Base-by-base conservation (phyloP, 1,140 invertebrate species). In the Anthonomus grandis region DNA sequence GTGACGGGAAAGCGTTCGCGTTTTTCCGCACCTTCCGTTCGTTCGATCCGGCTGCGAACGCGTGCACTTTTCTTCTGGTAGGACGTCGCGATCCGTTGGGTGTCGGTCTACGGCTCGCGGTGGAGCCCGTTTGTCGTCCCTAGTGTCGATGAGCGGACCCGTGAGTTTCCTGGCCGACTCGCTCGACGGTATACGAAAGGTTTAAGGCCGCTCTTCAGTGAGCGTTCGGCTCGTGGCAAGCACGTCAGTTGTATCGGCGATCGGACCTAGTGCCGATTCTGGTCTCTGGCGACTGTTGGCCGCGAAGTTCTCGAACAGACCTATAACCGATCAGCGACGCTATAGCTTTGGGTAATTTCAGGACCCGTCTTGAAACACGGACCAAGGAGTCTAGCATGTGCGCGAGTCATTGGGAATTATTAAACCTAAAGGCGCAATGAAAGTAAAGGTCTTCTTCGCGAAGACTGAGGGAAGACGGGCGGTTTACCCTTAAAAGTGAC, bases 331-430 rank as follows among this genome's bases (percentile, higher is more conserved):
- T 79, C 76, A 54, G 76, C 77, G 76, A 76, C 75, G 78, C 73
- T 75, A 74, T 71, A 75, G 78, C 74, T 80, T 81, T 78, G 80
- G 80, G 77, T 77, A 78, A 78, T 79, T 79, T 79, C 79, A 79
- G 81, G 84, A 27, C 50, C 87, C 87, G 87, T 91, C 90, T 91
- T 90, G 87, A 90, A 91, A 90, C 87, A 91, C 87, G 86, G 88
- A 90, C 87, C 87, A 91, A 90, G 87, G 86, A 90, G 87, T 90
- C 83, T 86, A 87, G 80, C 84, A 83, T 84, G 80, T 85, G 76
- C 79, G 87, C 87, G 78, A 91, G 87, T 88, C 80, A 81, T 81
- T 80, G 82, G 79, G 82, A 15, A 21, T 44, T 19, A 71, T 68
- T 63, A 83, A 85, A 79, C 81, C 79, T 74, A 79, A 78, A 79